Evolutionary conservation across 1,140 invertebrate species (phyloP).

Genomic region (Coenobita brevimanus): DNA sequence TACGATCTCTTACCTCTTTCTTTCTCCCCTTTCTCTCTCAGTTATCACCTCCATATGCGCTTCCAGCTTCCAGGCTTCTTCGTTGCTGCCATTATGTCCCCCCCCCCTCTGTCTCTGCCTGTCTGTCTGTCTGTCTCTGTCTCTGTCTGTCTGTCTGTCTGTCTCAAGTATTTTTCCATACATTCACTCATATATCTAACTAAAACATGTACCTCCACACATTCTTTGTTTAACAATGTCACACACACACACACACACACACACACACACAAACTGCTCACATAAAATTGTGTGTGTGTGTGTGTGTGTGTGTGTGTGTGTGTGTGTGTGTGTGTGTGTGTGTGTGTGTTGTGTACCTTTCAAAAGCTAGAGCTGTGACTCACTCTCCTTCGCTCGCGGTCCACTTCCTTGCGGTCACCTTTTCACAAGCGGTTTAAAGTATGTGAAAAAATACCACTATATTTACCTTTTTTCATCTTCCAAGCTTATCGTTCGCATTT

Average conservation of each 20-base stretch:
- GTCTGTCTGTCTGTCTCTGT: not conserved
- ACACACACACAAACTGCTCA: too few relatives aligned
- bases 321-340: slow-evolving; percentile 34
- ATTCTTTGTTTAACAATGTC: too few relatives aligned
- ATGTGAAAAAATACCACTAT: not conserved
- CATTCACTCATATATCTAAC: too few relatives aligned
- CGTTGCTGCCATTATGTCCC: not conserved
- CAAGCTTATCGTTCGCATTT: too few relatives aligned
- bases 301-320: not conserved
- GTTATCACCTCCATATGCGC: not conserved
- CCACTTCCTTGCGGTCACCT: not conserved
- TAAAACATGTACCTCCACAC: too few relatives aligned
- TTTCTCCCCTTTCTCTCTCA: not conserved
- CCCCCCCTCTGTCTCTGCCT: too few relatives aligned
- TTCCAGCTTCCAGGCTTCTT: too few relatives aligned
- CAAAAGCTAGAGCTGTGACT: not conserved
- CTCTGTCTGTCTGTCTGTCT: too few relatives aligned
- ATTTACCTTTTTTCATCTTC: too few relatives aligned
- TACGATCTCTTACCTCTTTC: not conserved
- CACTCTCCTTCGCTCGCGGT: not conserved
- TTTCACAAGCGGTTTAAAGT: not conserved
- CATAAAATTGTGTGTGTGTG: too few relatives aligned
- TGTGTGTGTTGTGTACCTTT: slow-evolving; percentile 16
- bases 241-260: too few relatives aligned
- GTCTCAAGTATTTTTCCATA: too few relatives aligned